Evolutionary conservation across 2,888 invertebrate genomes (phyloP), one percentile per base, ranked within the genome.

Genomic region (Dioctria linearis): DNA sequence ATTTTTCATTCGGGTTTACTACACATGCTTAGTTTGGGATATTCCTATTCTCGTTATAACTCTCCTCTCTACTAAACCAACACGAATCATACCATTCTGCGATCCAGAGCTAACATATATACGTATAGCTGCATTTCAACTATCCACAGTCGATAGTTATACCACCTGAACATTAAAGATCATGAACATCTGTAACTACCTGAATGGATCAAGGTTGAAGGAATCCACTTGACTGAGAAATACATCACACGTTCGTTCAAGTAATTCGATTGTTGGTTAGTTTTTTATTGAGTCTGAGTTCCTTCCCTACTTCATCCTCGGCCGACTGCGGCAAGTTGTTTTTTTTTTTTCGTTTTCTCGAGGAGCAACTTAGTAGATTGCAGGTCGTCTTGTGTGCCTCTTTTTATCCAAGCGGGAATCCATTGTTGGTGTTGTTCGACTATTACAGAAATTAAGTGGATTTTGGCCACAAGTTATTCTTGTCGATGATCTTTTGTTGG

Each of bases 191-290:
- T 71, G 69, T 51, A 43, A 39, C 51, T 51, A 51, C 69, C 54
- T 71, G 69, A 71, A 71, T 71, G 69, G 51, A 71, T n/a, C 66
- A 66, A 42, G 66, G 66, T 37, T 43, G 66, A 43, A 66, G 43
- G 46, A 66, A 66, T 66, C 13, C 66, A 43, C 66, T 46, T 46
- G 66, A 37, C 63, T 63, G 39, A 39, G 63, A 63, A 63, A 63
- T 63, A 63, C 63, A 63, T 63, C 63, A 63, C 63, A 63, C 63
- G 43, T 43, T 61, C 61, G 61, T 61, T 42, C 66, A 66, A 43
- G 66, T 66, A 66, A 66, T 66, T 66, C 66, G 66, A 66, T 66
- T 66, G 66, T 66, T 66, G 43, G 13, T n/a, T 65, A 6, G 49
- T 46, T 46, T 46, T 46, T 46, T 46, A 6, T 46, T 46, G 5